phyloP scores from a whole-genome alignment of 2,797 vertebrate genomes.

The Sebastiscus albofasciatus region DNA sequence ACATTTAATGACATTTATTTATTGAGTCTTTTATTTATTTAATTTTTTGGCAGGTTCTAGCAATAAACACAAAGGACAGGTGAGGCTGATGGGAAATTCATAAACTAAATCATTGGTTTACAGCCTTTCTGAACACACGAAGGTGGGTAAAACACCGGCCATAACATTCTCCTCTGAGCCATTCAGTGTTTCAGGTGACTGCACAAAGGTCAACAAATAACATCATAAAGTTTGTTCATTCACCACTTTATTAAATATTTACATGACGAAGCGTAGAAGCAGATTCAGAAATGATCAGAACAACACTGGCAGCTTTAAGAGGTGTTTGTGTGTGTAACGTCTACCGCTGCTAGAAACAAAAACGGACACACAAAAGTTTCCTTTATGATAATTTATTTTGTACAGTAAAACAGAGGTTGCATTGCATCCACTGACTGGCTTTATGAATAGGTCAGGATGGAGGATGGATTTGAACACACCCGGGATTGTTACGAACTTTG shows the following conservation, averaged over 20 bases:
- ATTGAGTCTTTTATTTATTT: too few species aligned
- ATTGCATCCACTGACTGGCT: conserved; percentile 24
- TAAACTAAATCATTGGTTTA: too few species aligned
- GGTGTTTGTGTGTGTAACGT: neutral
- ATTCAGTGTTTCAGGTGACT: too few species aligned
- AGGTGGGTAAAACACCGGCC: too few species aligned
- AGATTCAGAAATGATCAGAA: neutral
- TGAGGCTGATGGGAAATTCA: too few species aligned
- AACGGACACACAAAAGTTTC: conserved; percentile 23
- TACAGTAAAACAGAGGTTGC: conserved; percentile 78
- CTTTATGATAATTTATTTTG: conserved; percentile 82
- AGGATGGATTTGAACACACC: conserved; percentile 24
- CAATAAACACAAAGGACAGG: too few species aligned
- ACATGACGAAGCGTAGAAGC: conserved; percentile 49
- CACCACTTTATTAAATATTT: conserved; percentile 64
- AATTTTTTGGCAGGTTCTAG: too few species aligned
- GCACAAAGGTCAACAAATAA: neutral
- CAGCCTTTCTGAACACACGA: too few species aligned
- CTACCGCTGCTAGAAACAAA: neutral
- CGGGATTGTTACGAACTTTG: conserved; percentile 27
- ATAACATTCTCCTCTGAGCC: too few species aligned
- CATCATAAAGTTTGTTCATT: neutral
- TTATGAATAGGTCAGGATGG: neutral
- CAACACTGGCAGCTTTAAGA: conserved; percentile 9
- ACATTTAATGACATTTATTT: too few species aligned